Evolutionary conservation across 2,888 invertebrate species (phyloP).

Genomic region (Dexiosoma caninum): DNA sequence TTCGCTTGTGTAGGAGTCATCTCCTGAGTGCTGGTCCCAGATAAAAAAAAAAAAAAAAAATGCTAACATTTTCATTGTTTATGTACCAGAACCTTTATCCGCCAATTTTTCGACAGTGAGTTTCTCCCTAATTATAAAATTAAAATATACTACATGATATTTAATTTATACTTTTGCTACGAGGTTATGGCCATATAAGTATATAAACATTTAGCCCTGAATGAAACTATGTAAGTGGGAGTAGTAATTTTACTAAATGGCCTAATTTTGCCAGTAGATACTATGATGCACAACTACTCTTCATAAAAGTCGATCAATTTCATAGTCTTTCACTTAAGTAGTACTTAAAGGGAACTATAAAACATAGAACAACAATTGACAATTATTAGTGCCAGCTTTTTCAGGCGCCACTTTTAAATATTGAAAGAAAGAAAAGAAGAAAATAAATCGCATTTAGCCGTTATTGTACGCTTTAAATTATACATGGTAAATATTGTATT

Average conservation of each 20-base stretch:
- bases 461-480: background rate
- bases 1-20: too few relatives aligned
- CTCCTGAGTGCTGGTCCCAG: too few relatives aligned
- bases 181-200: background rate
- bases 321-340: background rate
- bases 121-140: background rate
- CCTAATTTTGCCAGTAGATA: constrained; percentile 2
- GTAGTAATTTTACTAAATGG: background rate
- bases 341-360: background rate
- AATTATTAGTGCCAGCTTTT: background rate
- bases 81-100: background rate
- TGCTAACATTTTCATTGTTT: constrained; percentile 25
- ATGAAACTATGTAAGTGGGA: background rate
- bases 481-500: background rate
- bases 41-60: constrained; percentile 4
- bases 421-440: background rate
- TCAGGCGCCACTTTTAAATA: background rate
- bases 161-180: constrained; percentile 41
- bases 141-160: constrained; percentile 19
- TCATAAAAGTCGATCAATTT: background rate
- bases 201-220: background rate
- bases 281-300: background rate
- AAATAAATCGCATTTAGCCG: background rate
- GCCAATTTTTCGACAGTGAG: background rate
- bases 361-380: background rate